These are phyloP conservation scores for Enhydra lutris DNA, from an alignment of 2,113 vertebrate species.

Conservation along the genomic window DNA sequence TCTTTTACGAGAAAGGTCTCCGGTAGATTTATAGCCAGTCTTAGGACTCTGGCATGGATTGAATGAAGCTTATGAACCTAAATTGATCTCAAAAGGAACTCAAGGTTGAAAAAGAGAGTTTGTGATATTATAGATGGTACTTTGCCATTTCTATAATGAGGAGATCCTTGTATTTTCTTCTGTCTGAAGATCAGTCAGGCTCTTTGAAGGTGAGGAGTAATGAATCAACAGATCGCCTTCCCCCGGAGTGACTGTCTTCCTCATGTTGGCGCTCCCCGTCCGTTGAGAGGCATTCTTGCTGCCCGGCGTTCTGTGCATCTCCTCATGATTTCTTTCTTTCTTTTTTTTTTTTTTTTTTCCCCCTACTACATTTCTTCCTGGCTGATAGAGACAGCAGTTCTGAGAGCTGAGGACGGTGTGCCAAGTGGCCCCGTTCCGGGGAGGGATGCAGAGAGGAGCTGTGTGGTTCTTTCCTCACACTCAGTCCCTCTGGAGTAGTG, in stretches of 20 bases:
- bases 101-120: background rate
- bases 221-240: background rate
- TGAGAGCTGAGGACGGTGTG: background rate
- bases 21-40: background rate
- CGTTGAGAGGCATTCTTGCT: background rate
- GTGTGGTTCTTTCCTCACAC: background rate
- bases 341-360: background rate
- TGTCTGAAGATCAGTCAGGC: background rate
- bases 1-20: background rate
- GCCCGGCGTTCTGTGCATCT: background rate
- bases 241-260: background rate
- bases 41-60: background rate
- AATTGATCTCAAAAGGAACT: slow-evolving; percentile 28
- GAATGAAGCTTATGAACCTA: background rate
- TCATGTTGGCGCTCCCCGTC: background rate
- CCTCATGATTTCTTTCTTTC: background rate
- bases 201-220: background rate
- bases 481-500: background rate
- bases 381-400: background rate
- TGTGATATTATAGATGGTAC: background rate
- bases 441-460: too few species aligned
- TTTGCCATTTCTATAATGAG: background rate
- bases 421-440: background rate
- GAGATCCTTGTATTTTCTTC: background rate
- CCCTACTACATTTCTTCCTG: background rate